phyloP scores from a whole-genome alignment of 2,797 vertebrate genomes.

The Morelia viridis region DNA sequence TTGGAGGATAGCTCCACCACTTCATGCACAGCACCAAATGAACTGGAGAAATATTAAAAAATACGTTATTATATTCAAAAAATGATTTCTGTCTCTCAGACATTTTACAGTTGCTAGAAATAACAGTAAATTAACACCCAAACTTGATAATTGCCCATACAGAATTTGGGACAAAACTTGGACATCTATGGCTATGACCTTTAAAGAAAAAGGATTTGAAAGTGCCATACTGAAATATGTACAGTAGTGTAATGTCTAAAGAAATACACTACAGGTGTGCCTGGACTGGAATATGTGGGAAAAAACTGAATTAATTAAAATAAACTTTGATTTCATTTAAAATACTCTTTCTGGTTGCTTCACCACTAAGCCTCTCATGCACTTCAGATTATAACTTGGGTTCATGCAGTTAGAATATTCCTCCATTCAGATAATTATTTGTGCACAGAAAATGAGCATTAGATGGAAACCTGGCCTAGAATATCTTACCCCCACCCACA shows the following conservation, averaged over 20 bases:
- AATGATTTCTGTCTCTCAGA: background rate
- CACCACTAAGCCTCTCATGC: background rate
- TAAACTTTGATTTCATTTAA: constrained; percentile 29
- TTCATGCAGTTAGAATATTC: background rate
- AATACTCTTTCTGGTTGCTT: constrained; percentile 8
- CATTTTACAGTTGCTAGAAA: constrained; percentile 7
- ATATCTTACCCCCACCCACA: background rate
- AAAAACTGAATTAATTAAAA: constrained; percentile 18
- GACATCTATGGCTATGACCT: background rate
- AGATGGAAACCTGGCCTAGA: background rate
- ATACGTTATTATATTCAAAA: constrained; percentile 15
- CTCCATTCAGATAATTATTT: background rate
- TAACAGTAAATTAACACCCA: background rate
- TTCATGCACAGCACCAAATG: constrained; percentile 42
- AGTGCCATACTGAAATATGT: background rate
- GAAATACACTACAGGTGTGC: background rate
- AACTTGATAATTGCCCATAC: background rate
- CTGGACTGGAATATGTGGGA: background rate
- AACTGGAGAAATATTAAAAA: constrained; percentile 37
- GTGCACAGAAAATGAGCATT: background rate
- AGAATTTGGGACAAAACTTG: constrained; percentile 44
- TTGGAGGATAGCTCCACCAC: constrained; percentile 12
- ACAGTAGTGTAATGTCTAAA: background rate
- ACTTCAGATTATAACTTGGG: background rate
- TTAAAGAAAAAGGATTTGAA: constrained; percentile 13